Percentiles rank a stretch among this genome's conserved stretches.
Evolutionary conservation across 2,888 invertebrate species (phyloP).

Genomic region (Aspidiotus destructor): DNA sequence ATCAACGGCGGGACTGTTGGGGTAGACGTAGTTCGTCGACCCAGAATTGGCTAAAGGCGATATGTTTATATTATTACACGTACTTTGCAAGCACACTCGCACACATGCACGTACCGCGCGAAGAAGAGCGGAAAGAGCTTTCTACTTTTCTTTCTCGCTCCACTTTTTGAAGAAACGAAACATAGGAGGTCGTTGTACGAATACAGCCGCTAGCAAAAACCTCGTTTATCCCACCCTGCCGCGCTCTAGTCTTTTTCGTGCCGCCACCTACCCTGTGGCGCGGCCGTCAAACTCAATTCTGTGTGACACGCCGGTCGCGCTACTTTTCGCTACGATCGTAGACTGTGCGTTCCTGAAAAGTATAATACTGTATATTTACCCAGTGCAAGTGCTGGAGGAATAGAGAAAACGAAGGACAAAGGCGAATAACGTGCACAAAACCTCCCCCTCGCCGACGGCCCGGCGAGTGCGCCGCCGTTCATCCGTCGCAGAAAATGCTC

Average conservation of each 20-base stretch:
- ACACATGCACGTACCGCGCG: neutral
- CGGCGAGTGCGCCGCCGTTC: too few species aligned
- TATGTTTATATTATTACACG: conserved; percentile 19
- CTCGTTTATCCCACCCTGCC: conserved; percentile 3
- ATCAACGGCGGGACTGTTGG: conserved; percentile 24
- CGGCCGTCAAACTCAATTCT: neutral
- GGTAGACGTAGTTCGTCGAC: conserved; percentile 25
- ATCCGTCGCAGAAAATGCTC: too few species aligned
- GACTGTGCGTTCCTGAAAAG: too few species aligned
- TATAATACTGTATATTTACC: too few species aligned
- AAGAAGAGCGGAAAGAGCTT: neutral
- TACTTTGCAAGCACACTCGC: neutral
- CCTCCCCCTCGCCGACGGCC: too few species aligned
- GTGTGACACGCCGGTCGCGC: conserved; percentile 2
- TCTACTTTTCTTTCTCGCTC: neutral
- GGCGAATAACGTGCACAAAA: neutral
- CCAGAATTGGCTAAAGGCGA: conserved; percentile 24
- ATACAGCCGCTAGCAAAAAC: neutral
- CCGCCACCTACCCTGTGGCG: neutral
- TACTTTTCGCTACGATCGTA: neutral
- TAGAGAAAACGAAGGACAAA: conserved; percentile 1
- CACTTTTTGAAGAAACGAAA: conserved; percentile 4
- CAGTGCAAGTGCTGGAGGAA: neutral
- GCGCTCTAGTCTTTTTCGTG: neutral
- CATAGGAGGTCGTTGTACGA: conserved; percentile 15